Evolutionary conservation across 2,113 vertebrate genomes (phyloP).

Genomic region (Cynopterus brachyotis): DNA sequence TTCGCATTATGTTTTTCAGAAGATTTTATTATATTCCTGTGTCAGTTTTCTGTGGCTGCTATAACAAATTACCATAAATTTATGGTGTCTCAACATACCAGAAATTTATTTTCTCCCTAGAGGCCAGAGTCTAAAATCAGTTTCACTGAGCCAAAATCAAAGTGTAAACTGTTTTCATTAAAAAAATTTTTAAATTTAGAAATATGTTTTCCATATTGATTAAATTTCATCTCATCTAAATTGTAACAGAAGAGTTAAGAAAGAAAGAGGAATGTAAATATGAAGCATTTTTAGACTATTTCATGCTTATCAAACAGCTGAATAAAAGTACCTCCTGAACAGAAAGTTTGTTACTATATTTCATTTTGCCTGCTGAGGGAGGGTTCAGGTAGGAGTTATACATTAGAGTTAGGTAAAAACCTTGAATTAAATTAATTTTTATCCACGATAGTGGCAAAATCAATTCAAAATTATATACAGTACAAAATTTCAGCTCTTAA

Average conservation of each 20-base stretch:
- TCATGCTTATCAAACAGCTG: background rate
- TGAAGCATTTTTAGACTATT: background rate
- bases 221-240: background rate
- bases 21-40: background rate
- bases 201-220: background rate
- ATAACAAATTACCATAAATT: background rate
- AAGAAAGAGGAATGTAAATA: background rate
- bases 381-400: background rate
- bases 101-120: background rate
- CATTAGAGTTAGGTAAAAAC: background rate
- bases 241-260: background rate
- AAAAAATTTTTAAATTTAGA: background rate
- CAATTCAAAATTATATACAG: conserved; percentile 2
- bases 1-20: background rate
- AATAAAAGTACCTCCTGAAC: conserved; percentile 2
- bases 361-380: background rate
- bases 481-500: background rate
- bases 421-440: background rate
- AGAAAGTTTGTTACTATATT: background rate
- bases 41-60: background rate
- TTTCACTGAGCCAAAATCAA: background rate
- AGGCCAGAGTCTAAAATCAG: background rate
- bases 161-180: background rate
- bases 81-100: background rate
- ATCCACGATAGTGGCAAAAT: background rate